Evolutionary conservation across 2,888 invertebrate genomes (phyloP), one percentile per base, ranked within the genome.

Genomic region (Empis stercorea): DNA sequence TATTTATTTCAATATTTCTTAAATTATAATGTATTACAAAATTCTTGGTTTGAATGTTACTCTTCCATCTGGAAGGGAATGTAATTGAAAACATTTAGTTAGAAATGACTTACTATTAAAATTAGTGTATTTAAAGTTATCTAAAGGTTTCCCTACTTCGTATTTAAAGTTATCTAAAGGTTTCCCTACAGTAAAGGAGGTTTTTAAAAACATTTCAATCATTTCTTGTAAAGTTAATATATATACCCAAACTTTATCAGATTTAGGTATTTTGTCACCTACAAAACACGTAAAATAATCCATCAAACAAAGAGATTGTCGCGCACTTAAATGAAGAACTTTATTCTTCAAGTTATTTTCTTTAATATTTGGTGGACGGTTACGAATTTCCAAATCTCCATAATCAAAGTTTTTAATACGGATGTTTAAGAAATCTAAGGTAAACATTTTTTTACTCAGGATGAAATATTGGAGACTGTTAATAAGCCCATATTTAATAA

Each of bases 401-500:
- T 46, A 48, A 23, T 34, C 43, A 45, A 47, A 49, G 30, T 43
- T 37, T 34, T 41, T 20, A 16, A 45, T 49, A 6, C 47, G 23
- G 15, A 41, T 14, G 30, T 51, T 51, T 13, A 47, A 30, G 10
- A 32, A 40, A 6, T 48, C 30, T 16, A 51, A 10, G 10, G 43
- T 10, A 20, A 51, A 47, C 37, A 32, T 16, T 23, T 47, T 46
- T 4, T 36, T 27, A n/a, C 40, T 10, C 13, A 16, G 6, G 5
- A 51, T 47, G 20, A 51, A 37, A 43, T 34, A 30, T 6, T 45
- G 27, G 4, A 51, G 40, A 41, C 48, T 42, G 38, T 51, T 13
- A 5, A 40, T 42, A 9, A 50, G 3, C 3, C 45, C 50, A 17
- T 49, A 49, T 10, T 45, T 39, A 23, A 46, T 47, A 7, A 50